Evolutionary conservation across 2,888 invertebrate species (phyloP).

Genomic region (Caenorhabditis imperialis): DNA sequence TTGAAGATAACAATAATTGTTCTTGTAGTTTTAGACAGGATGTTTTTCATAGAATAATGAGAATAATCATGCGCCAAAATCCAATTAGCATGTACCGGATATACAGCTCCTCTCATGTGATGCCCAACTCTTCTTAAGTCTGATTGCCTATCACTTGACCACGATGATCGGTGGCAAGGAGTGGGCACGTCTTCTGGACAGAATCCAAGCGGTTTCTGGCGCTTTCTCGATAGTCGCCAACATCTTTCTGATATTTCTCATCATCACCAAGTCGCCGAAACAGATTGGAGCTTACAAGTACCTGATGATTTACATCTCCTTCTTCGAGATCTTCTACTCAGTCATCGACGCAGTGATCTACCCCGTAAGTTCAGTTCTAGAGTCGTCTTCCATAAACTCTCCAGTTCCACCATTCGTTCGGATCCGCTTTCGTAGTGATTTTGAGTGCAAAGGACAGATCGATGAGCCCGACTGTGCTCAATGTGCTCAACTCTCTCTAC

Average conservation of each 20-base stretch:
- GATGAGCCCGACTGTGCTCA: background rate
- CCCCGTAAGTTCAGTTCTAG: background rate
- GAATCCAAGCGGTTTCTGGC: background rate
- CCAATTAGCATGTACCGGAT: constrained; percentile 1
- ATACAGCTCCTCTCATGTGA: background rate
- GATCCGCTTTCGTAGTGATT: background rate
- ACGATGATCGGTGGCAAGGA: constrained; percentile 10
- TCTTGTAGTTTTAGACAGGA: no score
- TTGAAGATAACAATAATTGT: no score
- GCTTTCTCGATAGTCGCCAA: constrained; percentile 5
- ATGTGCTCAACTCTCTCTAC: constrained; percentile 9
- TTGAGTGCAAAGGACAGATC: constrained; percentile 1
- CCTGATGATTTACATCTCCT: constrained; percentile 16
- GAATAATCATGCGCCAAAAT: no score
- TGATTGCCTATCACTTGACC: background rate
- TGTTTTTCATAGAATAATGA: no score
- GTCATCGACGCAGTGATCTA: constrained; percentile 2
- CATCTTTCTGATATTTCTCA: constrained; percentile 8
- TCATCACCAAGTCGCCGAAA: constrained; percentile 13
- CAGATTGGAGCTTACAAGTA: constrained; percentile 23
- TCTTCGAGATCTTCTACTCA: constrained; percentile 20
- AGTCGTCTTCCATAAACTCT: background rate
- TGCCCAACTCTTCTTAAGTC: background rate
- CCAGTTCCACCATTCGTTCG: constrained; percentile 11
- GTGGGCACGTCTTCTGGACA: background rate